Base-by-base conservation (phyloP, 2,888 invertebrate species). In the Tetheella fluctuosa region DNA sequence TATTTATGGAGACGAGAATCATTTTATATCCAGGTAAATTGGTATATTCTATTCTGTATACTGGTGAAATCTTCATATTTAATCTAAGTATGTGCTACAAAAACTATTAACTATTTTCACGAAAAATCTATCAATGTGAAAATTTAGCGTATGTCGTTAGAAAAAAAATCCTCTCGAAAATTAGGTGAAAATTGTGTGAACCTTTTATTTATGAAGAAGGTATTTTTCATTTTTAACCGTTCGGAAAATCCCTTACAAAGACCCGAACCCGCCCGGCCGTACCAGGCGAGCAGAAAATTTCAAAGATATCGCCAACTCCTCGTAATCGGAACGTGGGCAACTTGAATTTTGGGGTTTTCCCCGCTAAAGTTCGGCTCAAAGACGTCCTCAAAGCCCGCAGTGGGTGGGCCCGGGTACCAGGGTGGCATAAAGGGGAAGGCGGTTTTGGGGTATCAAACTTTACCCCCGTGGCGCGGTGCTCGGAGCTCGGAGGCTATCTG, bases 291-390 rank as follows among this genome's bases (percentile, higher is more conserved):
- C 86, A 89, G 89, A 90, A 90, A 89, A 86, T 88, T 86, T 84
- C 86, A 85, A 85, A 92, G 91, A 90, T 90, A 90, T 90, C 84
- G 84, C 84, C 85, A 86, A 90, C 88, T 88, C 87, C 88, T 88
- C 87, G 85, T 90, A 91, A 92, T 91, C 91, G 89, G 86, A 81
- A 81, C 85, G 86, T 76, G 75, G 77, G 79, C 86, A 85, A 88
- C 87, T 88, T 87, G 88, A 90, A 91, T 89, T 92, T 93, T 88
- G 89, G 92, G 92, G 90, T 91, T 91, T 90, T 90, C 89, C 86
- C 87, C 83, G 83, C 85, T 84, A 85, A 91, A 91, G 86, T 92
- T 91, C 81, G 81, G 82, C 84, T 90, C 90, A 92, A 92, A 91
- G 91, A 91, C 90, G 91, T 89, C 90, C 91, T 90, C 87, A 88